These are phyloP conservation scores for Fabriciana adippe DNA, from an alignment of 2,888 invertebrate species.

Conservation along the genomic window DNA sequence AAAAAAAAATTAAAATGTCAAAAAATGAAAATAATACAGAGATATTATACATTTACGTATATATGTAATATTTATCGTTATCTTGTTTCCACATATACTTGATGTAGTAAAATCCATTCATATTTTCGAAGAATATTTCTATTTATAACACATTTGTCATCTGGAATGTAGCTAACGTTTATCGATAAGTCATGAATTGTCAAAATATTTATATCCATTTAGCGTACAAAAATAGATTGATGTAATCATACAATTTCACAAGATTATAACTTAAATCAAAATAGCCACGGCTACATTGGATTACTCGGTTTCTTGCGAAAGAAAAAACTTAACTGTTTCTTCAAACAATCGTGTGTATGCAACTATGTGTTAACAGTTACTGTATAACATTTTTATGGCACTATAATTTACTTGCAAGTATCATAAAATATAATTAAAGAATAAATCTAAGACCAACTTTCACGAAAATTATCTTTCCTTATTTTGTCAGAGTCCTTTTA, in stretches of 20 bases:
- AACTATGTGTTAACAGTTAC: neutral
- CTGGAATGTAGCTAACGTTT: neutral
- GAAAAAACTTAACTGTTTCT: slow-evolving; percentile 7
- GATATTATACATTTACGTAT: neutral
- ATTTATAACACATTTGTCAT: slow-evolving; percentile 12
- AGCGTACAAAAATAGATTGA: slow-evolving; percentile 12
- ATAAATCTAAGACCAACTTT: no score
- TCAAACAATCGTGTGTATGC: neutral
- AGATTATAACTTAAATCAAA: slow-evolving; percentile 12
- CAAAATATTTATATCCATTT: slow-evolving; percentile 10
- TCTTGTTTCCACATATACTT: neutral
- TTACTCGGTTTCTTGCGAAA: slow-evolving; percentile 21
- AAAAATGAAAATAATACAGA: neutral
- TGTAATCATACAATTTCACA: slow-evolving; percentile 18
- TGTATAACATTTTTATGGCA: neutral
- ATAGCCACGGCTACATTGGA: slow-evolving; percentile 18
- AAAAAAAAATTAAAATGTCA: no score
- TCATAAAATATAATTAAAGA: neutral
- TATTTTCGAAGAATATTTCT: slow-evolving; percentile 11
- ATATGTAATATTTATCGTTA: no score
- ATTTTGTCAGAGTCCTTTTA: no score
- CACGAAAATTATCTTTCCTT: no score
- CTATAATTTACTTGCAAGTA: neutral
- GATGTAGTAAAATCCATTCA: slow-evolving; percentile 13
- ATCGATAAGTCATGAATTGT: slow-evolving; percentile 16